phyloP scores from a whole-genome alignment of 2,797 vertebrate species.

The Psittacula derbiana region DNA sequence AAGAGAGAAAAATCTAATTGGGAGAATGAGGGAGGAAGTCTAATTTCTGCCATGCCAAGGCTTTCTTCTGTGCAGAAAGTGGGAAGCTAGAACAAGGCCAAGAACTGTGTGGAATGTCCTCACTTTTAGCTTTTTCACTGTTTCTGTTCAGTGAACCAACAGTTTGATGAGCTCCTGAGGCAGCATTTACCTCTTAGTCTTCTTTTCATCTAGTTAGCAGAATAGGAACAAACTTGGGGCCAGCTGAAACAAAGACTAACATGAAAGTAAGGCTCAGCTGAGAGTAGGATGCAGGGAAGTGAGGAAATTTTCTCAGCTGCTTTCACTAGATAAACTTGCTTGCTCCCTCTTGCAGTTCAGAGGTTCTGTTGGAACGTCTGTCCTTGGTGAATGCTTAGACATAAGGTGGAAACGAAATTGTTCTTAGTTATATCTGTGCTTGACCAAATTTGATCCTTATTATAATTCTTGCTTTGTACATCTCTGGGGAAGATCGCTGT shows the following conservation, averaged over 20 bases:
- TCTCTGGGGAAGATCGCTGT: not conserved
- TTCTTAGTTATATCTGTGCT: not conserved
- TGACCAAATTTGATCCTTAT: not conserved
- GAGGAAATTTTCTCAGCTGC: not conserved
- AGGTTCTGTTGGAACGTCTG: not conserved
- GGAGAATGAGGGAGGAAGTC: not conserved
- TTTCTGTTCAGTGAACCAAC: not conserved
- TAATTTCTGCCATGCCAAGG: not conserved
- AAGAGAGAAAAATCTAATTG: not conserved
- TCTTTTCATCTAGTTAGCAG: not conserved
- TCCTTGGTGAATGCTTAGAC: not conserved
- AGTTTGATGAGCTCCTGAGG: not conserved
- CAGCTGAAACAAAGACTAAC: not conserved
- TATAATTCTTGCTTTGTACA: not conserved
- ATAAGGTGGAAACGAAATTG: not conserved
- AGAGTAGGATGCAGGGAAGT: not conserved
- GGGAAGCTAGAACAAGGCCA: not conserved
- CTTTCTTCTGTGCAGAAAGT: not conserved
- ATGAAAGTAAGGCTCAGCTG: not conserved
- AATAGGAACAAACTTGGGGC: not conserved
- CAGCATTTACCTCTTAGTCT: not conserved
- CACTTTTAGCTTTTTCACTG: not conserved
- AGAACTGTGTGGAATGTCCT: not conserved
- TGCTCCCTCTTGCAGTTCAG: not conserved
- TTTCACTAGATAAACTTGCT: not conserved